Percentiles rank a stretch among this genome's conserved stretches.
These are phyloP conservation scores for Tetragonisca angustula DNA, from an alignment of 2,888 invertebrate genomes.

Conservation along the genomic window DNA sequence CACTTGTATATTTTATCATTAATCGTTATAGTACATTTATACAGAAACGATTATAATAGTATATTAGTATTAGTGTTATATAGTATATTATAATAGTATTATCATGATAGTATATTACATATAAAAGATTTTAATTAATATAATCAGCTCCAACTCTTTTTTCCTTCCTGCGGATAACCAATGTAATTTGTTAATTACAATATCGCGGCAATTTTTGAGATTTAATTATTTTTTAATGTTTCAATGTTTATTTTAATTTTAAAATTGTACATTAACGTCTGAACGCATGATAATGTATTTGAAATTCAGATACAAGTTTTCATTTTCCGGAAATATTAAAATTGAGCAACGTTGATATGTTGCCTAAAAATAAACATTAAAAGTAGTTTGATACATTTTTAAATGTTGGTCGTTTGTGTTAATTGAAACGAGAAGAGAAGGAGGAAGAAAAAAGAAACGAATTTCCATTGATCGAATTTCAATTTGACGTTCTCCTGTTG, in stretches of 20 bases:
- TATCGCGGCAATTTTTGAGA: not conserved
- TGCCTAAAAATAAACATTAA: not conserved
- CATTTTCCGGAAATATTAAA: not conserved
- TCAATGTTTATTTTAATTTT: too few species aligned
- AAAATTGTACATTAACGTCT: not conserved
- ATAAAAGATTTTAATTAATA: too few species aligned
- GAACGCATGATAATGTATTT: not conserved
- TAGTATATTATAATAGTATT: too few species aligned
- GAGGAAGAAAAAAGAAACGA: conserved; percentile 19
- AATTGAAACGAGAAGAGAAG: not conserved
- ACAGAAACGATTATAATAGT: too few species aligned
- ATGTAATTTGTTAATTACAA: not conserved
- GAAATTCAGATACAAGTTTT: not conserved
- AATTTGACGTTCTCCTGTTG: conserved; percentile 33
- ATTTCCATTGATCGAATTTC: conserved; percentile 43
- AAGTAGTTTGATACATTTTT: not conserved
- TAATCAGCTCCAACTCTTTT: not conserved
- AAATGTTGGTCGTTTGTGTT: conserved; percentile 3
- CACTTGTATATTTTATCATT: not conserved
- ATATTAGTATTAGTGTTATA: too few species aligned
- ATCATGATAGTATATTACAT: too few species aligned
- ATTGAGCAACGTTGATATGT: not conserved
- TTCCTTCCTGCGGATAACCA: too few species aligned
- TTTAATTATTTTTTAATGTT: not conserved
- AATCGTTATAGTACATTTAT: not conserved